Conservation (phyloP, 1,140 invertebrate genomes). For the Heliothis subflexa region DNA sequence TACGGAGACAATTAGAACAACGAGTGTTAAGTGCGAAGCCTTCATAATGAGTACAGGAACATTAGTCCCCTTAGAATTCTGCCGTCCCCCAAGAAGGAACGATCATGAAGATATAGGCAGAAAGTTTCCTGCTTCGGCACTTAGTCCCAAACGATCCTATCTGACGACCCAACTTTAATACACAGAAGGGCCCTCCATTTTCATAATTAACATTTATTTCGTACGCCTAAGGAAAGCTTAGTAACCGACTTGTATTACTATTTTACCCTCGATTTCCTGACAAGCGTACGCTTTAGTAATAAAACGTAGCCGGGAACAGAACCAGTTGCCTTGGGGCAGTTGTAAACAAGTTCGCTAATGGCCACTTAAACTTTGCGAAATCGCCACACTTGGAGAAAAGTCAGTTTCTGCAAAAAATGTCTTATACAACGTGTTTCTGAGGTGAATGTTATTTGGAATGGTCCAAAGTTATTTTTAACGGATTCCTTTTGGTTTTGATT, state of each 20-base stretch:
- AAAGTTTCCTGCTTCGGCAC: slow-evolving; percentile 20
- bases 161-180: slow-evolving; percentile 41
- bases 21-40: slow-evolving; percentile 15
- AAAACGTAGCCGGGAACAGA: slow-evolving; percentile 54
- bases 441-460: slow-evolving; percentile 32
- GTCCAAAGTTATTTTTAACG: slow-evolving; percentile 28
- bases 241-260: slow-evolving; percentile 39
- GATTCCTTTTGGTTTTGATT: slow-evolving; percentile 36
- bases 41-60: slow-evolving; percentile 15
- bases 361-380: slow-evolving; percentile 71
- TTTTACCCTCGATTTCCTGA: slow-evolving; percentile 34
- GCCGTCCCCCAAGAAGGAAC: background rate
- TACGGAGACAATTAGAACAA: background rate
- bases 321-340: slow-evolving; percentile 58
- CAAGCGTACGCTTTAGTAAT: slow-evolving; percentile 38
- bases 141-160: slow-evolving; percentile 34
- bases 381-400: slow-evolving; percentile 59
- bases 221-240: slow-evolving; percentile 45
- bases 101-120: slow-evolving; percentile 27
- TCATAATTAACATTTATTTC: slow-evolving; percentile 42
- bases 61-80: slow-evolving; percentile 23
- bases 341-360: slow-evolving; percentile 74
- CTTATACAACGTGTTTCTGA: slow-evolving; percentile 38
- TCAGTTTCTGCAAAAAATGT: slow-evolving; percentile 48
- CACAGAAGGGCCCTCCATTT: slow-evolving; percentile 34